Evolutionary conservation across 2,797 vertebrate genomes (phyloP), one percentile per base, ranked within the genome.

Genomic region (Brachyalestes nurse): DNA sequence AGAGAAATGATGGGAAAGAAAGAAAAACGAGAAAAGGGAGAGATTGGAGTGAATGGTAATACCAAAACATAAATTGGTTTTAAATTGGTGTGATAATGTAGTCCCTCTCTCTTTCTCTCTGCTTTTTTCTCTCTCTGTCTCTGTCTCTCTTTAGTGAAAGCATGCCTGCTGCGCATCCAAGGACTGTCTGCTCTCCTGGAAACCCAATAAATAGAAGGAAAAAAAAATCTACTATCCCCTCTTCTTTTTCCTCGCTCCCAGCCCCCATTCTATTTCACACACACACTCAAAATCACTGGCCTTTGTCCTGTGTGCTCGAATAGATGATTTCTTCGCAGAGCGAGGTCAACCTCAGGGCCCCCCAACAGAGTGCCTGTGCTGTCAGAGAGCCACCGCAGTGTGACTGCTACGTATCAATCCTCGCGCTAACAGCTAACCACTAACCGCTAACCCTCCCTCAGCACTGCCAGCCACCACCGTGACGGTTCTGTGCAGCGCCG

Each of bases 1-100:
- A 67, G 62, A 69, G 72, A 60, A 53, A 80, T 38, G 21, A 25
- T 28, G 28, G 28, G 28, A 28, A 28, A 25, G 61, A 66, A 38
- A 67, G 62, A 69, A 64, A 60, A 53, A 80, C 38, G 21, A 23
- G 62, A 10, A 58, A 25, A 77, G 19, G 42, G 72, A 47, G 42
- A 77, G 25, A 40, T 3, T 19, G 17, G 34, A 55, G 25, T 67
- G 69, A 42, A 58, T 53, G 19, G 65, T 64, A 69, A 83, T 80
- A 75, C 42, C 78, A 77, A 83, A 77, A 77, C 72, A 74, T 69
- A 83, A 83, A 83, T 85, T 81, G 81, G 81, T 81, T 85, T 75
- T 83, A 75, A 83, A 85, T 85, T 81, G 78, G 78, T 83, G 78
- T 82, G 75, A 79, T 82, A 75, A 66, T 79, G 74, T 65, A 72